Base-by-base conservation (phyloP, 2,888 invertebrate species). In the Pemphredon lugubris region DNA sequence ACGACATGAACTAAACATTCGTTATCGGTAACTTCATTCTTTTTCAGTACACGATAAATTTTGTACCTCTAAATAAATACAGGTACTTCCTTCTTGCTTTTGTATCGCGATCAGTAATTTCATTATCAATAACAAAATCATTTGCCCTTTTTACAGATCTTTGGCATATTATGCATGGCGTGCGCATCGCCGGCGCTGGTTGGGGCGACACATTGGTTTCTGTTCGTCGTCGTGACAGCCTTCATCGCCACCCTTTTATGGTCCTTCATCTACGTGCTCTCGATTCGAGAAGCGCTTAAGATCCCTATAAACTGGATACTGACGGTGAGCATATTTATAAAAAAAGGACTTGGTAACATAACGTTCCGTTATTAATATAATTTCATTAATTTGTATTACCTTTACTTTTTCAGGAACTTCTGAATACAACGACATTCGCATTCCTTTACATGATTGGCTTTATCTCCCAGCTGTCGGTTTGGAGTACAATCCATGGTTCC, bases 151-250 rank as follows among this genome's bases (percentile, higher is more conserved):
- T 92, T 94, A 45, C 93, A 97, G 97, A 81, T 94, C 51, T 87
- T 97, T 73, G 97, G 96, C 70, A 95, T 97, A 71, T 91, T 97
- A 83, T 96, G 96, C 85, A 96, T 97, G 95, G 92, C 94, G 11
- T 92, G 95, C 75, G 95, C 94, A 1, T 94, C 96, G 1, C 95
- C 96, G 4, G 93, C 93, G 0, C 90, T 88, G 78, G 74, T 90
- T 42, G 85, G 90, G 16, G 93, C 93, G 50, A 94, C 95, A 9
- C 93, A 94, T 78, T 97, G 95, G 93, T 97, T 96, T 91, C 92
- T 96, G 66, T 96, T 96, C 87, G 96, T 96, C 54, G 95, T 94
- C 14, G 95, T 95, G 70, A 92, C 94, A 73, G 93, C 95, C 74
- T 97, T 97, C 91, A 96, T 97, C 84, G 92, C 94, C 50, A 96